phyloP scores from a whole-genome alignment of 2,888 invertebrate genomes.

The Orgyia antiqua region DNA sequence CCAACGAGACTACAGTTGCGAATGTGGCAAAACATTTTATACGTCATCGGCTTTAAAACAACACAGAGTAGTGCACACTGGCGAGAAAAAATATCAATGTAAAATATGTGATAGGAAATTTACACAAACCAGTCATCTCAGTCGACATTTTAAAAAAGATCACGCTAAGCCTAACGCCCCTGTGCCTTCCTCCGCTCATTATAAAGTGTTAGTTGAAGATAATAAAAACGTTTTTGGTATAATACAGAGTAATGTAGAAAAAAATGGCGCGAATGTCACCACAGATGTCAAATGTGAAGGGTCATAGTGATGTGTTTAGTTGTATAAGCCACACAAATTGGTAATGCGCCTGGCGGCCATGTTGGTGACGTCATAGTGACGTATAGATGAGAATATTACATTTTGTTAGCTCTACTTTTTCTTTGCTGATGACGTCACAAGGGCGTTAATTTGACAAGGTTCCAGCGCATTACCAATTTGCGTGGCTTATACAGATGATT shows the following conservation, averaged over 20 bases:
- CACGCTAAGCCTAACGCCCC: conserved; percentile 57
- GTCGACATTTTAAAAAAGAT: conserved; percentile 62
- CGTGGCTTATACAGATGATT: no score
- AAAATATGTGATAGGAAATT: conserved; percentile 66
- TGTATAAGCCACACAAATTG: no score
- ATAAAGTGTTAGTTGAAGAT: conserved; percentile 41
- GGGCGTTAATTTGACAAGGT: no score
- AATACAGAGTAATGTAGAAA: conserved; percentile 25
- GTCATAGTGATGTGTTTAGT: conserved; percentile 25
- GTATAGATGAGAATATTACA: no score
- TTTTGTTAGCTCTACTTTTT: no score
- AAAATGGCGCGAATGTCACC: conserved; percentile 11
- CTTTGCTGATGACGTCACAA: no score
- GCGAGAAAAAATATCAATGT: conserved; percentile 67
- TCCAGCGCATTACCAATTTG: no score
- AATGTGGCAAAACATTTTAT: conserved; percentile 69
- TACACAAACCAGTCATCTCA: conserved; percentile 63
- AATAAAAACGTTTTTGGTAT: conserved; percentile 29
- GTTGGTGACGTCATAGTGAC: no score
- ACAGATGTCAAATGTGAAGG: conserved; percentile 36
- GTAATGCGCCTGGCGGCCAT: no score
- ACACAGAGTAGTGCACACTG: conserved; percentile 64
- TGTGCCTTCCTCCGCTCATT: conserved; percentile 49
- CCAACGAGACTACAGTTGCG: conserved; percentile 63
- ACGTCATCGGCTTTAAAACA: conserved; percentile 66